Conservation (phyloP, 2,888 invertebrate genomes). For the Craniophora ligustri region DNA sequence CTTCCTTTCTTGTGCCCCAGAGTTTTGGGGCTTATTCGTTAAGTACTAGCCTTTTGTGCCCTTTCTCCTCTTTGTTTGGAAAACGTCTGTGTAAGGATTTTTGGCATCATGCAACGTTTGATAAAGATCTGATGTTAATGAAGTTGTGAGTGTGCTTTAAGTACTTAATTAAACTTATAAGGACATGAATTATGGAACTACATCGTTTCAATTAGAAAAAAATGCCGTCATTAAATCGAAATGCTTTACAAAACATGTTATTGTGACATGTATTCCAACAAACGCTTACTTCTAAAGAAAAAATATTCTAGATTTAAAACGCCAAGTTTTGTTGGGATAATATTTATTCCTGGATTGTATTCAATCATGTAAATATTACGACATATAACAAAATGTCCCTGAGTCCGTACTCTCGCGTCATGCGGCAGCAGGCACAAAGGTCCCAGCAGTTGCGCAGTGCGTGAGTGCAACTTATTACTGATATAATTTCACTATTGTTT, state of each 20-base stretch:
- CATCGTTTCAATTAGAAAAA: neutral
- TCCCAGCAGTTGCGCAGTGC: conserved; percentile 82
- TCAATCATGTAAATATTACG: neutral
- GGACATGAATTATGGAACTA: neutral
- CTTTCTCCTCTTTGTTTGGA: conserved; percentile 81
- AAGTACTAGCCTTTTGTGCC: conserved; percentile 83
- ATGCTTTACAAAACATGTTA: no score
- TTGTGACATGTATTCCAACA: neutral
- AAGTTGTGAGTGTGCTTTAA: conserved; percentile 27
- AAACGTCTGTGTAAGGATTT: conserved; percentile 73
- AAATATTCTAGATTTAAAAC: no score
- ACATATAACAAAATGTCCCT: conserved; percentile 39
- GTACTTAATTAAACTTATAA: conserved; percentile 12
- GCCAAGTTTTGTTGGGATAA: no score
- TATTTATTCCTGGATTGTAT: neutral
- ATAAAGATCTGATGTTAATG: conserved; percentile 55
- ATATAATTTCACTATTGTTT: conserved; percentile 87
- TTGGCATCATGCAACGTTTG: conserved; percentile 59
- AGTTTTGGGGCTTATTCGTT: conserved; percentile 84
- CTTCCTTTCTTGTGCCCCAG: conserved; percentile 84
- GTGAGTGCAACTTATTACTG: conserved; percentile 85
- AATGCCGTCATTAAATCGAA: neutral
- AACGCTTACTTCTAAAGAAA: no score
- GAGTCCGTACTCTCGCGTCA: conserved; percentile 31
- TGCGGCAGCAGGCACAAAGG: conserved; percentile 58